Conservation (phyloP, 37 sponge, comb jelly and placozoan genomes). For the Eunapius fragilis region DNA sequence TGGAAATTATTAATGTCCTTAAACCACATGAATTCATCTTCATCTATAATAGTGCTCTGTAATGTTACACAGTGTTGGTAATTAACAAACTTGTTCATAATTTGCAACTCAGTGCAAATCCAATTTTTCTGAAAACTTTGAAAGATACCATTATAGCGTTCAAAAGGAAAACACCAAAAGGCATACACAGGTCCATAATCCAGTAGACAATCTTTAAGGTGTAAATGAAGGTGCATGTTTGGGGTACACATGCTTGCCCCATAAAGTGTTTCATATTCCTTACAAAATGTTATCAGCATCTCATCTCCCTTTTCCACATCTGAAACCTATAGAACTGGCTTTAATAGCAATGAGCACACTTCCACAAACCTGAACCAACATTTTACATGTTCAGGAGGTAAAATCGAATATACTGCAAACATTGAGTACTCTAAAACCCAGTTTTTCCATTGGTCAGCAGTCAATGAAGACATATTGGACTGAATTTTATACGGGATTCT, state of each 20-base stretch:
- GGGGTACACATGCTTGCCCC: slow-evolving; percentile 6
- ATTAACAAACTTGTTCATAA: slow-evolving; percentile 20
- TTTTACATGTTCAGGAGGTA: slow-evolving; percentile 4
- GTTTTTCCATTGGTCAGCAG: slow-evolving; percentile 59
- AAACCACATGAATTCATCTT: neutral
- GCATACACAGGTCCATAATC: slow-evolving; percentile 49
- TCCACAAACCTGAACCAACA: slow-evolving; percentile 46
- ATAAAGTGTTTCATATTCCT: slow-evolving; percentile 21
- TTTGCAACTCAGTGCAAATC: slow-evolving; percentile 26
- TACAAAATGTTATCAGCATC: slow-evolving; percentile 27
- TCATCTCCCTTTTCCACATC: slow-evolving; percentile 22
- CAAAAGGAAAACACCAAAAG: slow-evolving; percentile 63
- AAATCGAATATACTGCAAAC: slow-evolving; percentile 9
- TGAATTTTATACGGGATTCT: slow-evolving; percentile 36
- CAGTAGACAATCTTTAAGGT: slow-evolving; percentile 24
- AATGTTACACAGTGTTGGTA: neutral
- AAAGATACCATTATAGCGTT: slow-evolving; percentile 53
- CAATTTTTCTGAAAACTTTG: slow-evolving; percentile 5
- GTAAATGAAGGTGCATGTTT: slow-evolving; percentile 36
- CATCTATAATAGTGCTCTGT: neutral
- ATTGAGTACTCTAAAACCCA: slow-evolving; percentile 31
- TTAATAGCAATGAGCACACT: slow-evolving; percentile 2
- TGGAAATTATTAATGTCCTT: neutral
- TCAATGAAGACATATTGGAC: slow-evolving; percentile 20
- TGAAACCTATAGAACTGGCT: neutral